Conservation (phyloP, 2,113 vertebrate species). For the Corythornis madagascariensis region DNA sequence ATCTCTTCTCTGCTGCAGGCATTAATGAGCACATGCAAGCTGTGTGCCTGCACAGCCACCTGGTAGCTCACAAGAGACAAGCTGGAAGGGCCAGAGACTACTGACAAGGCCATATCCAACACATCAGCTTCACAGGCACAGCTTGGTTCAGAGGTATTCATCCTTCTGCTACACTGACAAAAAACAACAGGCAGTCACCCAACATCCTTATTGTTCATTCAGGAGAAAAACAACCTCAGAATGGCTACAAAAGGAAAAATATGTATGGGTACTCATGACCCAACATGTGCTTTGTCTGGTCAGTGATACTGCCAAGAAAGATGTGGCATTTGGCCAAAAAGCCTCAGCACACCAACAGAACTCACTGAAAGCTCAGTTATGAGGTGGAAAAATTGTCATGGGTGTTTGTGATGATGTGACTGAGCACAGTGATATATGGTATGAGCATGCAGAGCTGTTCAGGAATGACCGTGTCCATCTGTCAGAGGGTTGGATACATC, state of each 20-base stretch:
- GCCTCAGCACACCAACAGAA: not conserved
- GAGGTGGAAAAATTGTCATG: not conserved
- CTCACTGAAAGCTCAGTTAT: conserved; percentile 22
- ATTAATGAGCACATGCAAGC: fast-evolving
- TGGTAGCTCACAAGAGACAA: not conserved
- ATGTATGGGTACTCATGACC: not conserved
- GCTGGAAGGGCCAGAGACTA: not conserved
- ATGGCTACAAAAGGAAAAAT: conserved; percentile 2
- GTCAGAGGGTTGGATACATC: not conserved
- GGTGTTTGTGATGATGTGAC: not conserved
- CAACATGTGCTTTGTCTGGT: conserved; percentile 44
- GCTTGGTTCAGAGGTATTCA: not conserved
- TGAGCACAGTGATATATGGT: not conserved
- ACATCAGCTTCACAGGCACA: not conserved
- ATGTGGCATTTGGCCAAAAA: conserved; percentile 30
- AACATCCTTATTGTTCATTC: not conserved
- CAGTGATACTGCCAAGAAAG: conserved; percentile 19
- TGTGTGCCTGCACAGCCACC: fast-evolving
- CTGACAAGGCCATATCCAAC: not conserved
- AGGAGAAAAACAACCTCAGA: not conserved
- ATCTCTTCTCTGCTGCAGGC: not conserved
- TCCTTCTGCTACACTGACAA: not conserved
- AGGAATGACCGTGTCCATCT: not conserved
- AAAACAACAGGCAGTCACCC: conserved; percentile 12
- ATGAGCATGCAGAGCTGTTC: not conserved